Percentiles rank a stretch among this genome's conserved stretches.
phyloP scores from a whole-genome alignment of 2,113 vertebrate genomes.

The Arothron firmamentum region DNA sequence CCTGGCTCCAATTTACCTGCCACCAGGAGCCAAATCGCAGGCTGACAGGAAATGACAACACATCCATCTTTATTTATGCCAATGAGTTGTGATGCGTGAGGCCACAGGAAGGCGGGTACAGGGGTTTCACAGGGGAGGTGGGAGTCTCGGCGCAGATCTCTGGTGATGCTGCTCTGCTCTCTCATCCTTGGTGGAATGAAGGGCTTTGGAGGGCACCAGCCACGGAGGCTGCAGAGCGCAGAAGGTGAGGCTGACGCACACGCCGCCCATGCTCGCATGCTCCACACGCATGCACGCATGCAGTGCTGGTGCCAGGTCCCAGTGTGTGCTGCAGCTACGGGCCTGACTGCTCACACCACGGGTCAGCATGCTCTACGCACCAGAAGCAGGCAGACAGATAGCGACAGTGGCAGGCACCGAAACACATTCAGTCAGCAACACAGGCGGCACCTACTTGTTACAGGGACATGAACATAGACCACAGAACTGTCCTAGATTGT shows the following conservation, averaged over 20 bases:
- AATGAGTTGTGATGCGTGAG: slow-evolving; percentile 25
- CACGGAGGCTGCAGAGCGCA: slow-evolving; percentile 25
- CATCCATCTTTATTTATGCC: slow-evolving; percentile 10
- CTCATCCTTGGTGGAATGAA: slow-evolving; percentile 70
- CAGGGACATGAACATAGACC: slow-evolving; percentile 82
- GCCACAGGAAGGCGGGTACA: slow-evolving; percentile 12
- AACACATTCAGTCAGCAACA: slow-evolving; percentile 74
- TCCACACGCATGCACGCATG: slow-evolving; percentile 44
- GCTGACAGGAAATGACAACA: too few species aligned
- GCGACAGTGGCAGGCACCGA: slow-evolving; percentile 57
- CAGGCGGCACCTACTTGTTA: slow-evolving; percentile 88
- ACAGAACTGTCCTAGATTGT: slow-evolving; percentile 84
- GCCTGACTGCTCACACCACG: slow-evolving; percentile 53
- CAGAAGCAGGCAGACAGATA: slow-evolving; percentile 52
- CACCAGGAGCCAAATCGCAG: too few species aligned
- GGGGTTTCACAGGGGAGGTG: slow-evolving; percentile 8
- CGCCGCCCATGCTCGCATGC: slow-evolving; percentile 34
- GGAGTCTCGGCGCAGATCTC: slow-evolving; percentile 26
- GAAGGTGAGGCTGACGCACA: slow-evolving; percentile 16
- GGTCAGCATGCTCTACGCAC: slow-evolving; percentile 60
- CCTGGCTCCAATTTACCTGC: too few species aligned
- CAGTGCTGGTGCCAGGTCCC: slow-evolving; percentile 44
- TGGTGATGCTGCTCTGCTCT: slow-evolving; percentile 52
- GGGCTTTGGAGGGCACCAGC: slow-evolving; percentile 55
- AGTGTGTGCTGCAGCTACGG: slow-evolving; percentile 33